Evolutionary conservation across 2,113 vertebrate species (phyloP).

Genomic region (Motacilla tschutschensis): DNA sequence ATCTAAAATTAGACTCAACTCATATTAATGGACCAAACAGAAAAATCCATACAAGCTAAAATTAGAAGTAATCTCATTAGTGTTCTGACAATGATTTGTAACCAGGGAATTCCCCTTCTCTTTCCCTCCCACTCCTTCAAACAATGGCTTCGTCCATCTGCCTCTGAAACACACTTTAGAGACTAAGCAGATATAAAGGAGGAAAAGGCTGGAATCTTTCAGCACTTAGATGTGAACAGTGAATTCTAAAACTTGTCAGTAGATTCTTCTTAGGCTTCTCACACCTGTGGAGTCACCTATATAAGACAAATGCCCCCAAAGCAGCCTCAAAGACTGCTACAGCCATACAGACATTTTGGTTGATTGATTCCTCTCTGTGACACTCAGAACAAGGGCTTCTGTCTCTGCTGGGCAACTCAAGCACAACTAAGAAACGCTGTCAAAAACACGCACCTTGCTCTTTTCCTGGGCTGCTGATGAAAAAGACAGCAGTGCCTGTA

Average conservation of each 20-base stretch:
- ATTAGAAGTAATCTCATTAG: slow-evolving; percentile 40
- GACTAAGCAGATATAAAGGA: background rate
- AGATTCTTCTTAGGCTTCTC: background rate
- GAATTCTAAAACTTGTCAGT: background rate
- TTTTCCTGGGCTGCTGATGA: background rate
- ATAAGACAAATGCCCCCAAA: background rate
- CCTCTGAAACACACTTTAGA: background rate
- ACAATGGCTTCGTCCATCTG: background rate
- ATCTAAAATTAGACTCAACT: slow-evolving; percentile 37
- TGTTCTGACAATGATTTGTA: slow-evolving; percentile 5
- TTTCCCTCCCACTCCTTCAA: slow-evolving; percentile 8
- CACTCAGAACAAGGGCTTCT: background rate
- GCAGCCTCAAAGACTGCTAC: background rate
- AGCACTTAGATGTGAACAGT: background rate
- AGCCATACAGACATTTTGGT: background rate
- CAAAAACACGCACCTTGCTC: rapidly evolving
- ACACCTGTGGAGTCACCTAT: background rate
- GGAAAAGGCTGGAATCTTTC: background rate
- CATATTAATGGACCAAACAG: slow-evolving; percentile 38
- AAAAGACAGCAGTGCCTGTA: background rate
- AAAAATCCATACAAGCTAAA: slow-evolving; percentile 35
- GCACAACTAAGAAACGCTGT: background rate
- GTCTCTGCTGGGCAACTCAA: background rate
- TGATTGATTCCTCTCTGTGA: background rate
- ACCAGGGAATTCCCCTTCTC: slow-evolving; percentile 28